A percentile compares a stretch with the other conserved stretches of the same genome.
These are phyloP conservation scores for Lycaon pictus DNA, from an alignment of 2,113 vertebrate genomes.

Conservation along the genomic window DNA sequence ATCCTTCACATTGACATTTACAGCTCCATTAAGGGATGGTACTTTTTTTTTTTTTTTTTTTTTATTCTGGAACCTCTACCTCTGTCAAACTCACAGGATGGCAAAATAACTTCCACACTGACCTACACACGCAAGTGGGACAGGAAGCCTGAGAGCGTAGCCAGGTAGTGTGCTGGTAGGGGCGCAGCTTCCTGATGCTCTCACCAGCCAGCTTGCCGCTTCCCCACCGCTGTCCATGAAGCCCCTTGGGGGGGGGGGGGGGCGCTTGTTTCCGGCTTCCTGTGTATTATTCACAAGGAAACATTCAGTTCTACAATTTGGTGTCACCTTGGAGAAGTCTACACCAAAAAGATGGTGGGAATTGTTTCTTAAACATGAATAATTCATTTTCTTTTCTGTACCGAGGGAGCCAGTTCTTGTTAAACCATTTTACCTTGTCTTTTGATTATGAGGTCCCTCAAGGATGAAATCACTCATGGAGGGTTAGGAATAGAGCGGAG, in stretches of 20 bases:
- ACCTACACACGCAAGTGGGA: background rate
- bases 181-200: background rate
- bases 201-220: background rate
- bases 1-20: background rate
- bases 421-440: background rate
- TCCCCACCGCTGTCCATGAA: accelerated
- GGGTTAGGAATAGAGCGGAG: background rate
- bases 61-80: background rate
- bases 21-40: background rate
- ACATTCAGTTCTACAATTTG: background rate
- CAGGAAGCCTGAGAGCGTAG: background rate
- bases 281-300: background rate
- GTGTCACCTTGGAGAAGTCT: background rate
- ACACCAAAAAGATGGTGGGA: background rate
- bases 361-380: background rate
- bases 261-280: background rate
- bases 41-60: background rate
- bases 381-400: background rate
- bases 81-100: background rate
- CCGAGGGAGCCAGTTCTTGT: background rate
- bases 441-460: background rate
- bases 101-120: background rate
- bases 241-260: accelerated
- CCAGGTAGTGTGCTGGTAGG: accelerated
- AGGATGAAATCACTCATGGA: background rate